A percentile compares a stretch with the other conserved stretches of the same genome.
These are phyloP conservation scores for Leuciscus waleckii DNA, from an alignment of 2,797 vertebrate genomes.

Conservation along the genomic window DNA sequence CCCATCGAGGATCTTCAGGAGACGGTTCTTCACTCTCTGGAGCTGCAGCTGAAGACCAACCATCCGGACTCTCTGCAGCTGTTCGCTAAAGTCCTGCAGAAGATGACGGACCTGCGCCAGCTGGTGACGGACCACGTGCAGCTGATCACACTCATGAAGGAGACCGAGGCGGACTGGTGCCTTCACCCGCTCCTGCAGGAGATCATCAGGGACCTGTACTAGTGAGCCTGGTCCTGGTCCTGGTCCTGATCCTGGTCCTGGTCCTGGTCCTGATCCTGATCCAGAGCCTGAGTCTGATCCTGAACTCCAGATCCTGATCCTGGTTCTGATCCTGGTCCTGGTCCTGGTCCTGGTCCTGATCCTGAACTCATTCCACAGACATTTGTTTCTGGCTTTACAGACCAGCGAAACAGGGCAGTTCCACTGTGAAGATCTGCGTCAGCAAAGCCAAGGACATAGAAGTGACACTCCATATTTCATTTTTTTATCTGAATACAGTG, in stretches of 20 bases:
- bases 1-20: slow-evolving; percentile 98
- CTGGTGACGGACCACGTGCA: slow-evolving; percentile 96
- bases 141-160: slow-evolving; percentile 92
- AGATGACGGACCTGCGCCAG: slow-evolving; percentile 99
- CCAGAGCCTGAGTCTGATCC: too few species aligned
- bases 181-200: slow-evolving; percentile 96
- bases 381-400: not conserved
- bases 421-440: slow-evolving; percentile 69
- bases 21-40: slow-evolving; percentile 92
- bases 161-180: slow-evolving; percentile 93
- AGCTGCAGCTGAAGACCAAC: slow-evolving; percentile 95
- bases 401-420: not conserved
- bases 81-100: slow-evolving; percentile 97
- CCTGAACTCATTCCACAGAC: not conserved
- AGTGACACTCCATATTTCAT: slow-evolving; percentile 21
- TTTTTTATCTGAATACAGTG: too few species aligned
- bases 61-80: slow-evolving; percentile 95
- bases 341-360: too few species aligned
- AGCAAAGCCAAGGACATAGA: slow-evolving; percentile 20
- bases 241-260: too few species aligned
- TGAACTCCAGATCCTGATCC: too few species aligned
- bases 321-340: too few species aligned
- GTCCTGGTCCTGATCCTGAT: too few species aligned
- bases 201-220: slow-evolving; percentile 82
- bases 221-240: not conserved